phyloP scores from a whole-genome alignment of 1,140 invertebrate genomes.

The Chelonus insularis region DNA sequence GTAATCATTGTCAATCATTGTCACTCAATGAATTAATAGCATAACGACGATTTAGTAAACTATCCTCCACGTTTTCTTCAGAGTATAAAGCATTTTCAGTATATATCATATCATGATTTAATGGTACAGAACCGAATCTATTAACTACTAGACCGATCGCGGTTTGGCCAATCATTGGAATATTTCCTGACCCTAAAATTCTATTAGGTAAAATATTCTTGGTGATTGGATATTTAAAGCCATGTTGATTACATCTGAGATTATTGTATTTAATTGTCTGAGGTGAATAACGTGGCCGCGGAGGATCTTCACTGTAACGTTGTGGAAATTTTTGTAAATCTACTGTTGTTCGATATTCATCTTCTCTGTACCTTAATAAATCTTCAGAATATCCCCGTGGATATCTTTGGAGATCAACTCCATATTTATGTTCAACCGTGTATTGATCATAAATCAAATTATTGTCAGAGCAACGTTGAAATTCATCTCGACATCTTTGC shows the following conservation, averaged over 20 bases:
- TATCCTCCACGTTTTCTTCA: constrained; percentile 39
- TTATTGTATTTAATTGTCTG: constrained; percentile 49
- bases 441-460: constrained; percentile 47
- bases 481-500: constrained; percentile 52
- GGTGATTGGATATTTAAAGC: constrained; percentile 42
- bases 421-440: constrained; percentile 40
- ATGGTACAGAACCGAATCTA: constrained; percentile 50
- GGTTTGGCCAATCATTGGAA: constrained; percentile 52
- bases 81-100: constrained; percentile 40
- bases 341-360: constrained; percentile 33
- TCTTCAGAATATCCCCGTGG: constrained; percentile 48
- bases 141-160: constrained; percentile 53
- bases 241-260: constrained; percentile 44
- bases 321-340: constrained; percentile 52
- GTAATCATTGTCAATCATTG: constrained; percentile 36
- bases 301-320: constrained; percentile 49
- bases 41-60: constrained; percentile 45
- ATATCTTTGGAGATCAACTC: constrained; percentile 49
- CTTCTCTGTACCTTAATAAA: constrained; percentile 34
- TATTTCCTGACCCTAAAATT: constrained; percentile 44
- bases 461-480: constrained; percentile 52
- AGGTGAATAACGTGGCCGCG: constrained; percentile 35
- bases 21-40: constrained; percentile 47
- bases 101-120: constrained; percentile 41
- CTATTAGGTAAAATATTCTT: constrained; percentile 41